Conservation (phyloP, 2,113 vertebrate genomes). For the Sardina pilchardus region DNA sequence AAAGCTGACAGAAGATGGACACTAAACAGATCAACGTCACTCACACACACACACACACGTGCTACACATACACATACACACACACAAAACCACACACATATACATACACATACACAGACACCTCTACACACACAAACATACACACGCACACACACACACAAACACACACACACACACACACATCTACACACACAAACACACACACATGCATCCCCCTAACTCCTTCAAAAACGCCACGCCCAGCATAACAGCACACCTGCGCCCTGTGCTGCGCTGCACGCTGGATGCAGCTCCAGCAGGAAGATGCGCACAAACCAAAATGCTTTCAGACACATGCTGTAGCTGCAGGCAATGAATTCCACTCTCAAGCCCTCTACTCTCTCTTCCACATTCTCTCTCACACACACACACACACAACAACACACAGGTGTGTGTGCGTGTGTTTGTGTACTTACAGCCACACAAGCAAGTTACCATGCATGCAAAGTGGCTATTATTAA, state of each 20-base stretch:
- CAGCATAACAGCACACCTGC: constrained; percentile 7
- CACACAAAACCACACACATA: neutral
- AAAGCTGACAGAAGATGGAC: constrained; percentile 75
- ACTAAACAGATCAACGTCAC: constrained; percentile 70
- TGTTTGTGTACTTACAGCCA: neutral
- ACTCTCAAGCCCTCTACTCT: neutral
- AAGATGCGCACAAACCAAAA: neutral
- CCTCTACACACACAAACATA: neutral
- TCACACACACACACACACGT: neutral
- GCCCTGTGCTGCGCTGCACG: neutral
- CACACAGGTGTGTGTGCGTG: constrained; percentile 8
- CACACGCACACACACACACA: neutral
- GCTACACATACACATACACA: constrained; percentile 10
- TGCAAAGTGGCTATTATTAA: neutral
- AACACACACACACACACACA: neutral
- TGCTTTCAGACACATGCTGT: neutral
- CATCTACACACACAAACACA: constrained; percentile 49
- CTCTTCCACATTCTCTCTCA: constrained; percentile 22
- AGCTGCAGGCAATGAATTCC: neutral
- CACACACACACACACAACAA: constrained; percentile 41
- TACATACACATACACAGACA: constrained; percentile 23
- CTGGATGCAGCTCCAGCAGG: neutral
- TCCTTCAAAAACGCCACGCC: neutral
- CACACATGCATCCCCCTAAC: neutral
- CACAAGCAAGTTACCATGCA: neutral